phyloP scores from a whole-genome alignment of 2,797 vertebrate species.

The Avahi laniger region DNA sequence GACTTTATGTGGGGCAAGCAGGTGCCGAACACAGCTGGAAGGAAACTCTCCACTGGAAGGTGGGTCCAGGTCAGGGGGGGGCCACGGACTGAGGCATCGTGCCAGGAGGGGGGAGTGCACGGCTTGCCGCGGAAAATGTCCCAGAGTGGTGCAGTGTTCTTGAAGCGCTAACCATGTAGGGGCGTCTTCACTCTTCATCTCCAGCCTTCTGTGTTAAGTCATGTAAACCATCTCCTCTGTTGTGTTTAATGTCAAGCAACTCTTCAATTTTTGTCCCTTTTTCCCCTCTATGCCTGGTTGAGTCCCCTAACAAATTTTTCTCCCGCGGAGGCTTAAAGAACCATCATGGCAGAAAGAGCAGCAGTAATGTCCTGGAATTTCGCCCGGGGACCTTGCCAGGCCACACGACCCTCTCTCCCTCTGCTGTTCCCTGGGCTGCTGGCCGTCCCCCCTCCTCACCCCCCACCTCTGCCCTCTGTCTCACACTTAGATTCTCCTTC shows the following conservation, averaged over 20 bases:
- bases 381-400: background rate
- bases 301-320: background rate
- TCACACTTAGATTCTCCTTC: background rate
- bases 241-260: background rate
- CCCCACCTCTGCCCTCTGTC: background rate
- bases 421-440: accelerated
- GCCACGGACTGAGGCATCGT: accelerated
- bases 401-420: accelerated
- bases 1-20: background rate
- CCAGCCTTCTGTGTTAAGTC: background rate
- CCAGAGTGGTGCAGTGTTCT: background rate
- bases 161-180: accelerated
- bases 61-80: background rate
- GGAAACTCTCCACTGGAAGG: accelerated
- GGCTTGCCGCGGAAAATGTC: background rate
- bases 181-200: background rate
- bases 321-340: background rate
- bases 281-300: background rate
- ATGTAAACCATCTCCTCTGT: background rate
- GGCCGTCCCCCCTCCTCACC: accelerated
- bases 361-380: background rate
- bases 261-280: background rate
- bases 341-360: background rate
- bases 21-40: too few relatives aligned
- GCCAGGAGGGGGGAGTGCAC: background rate